Base-by-base conservation (phyloP, 2,888 invertebrate species). In the Drosophila kokeensis region DNA sequence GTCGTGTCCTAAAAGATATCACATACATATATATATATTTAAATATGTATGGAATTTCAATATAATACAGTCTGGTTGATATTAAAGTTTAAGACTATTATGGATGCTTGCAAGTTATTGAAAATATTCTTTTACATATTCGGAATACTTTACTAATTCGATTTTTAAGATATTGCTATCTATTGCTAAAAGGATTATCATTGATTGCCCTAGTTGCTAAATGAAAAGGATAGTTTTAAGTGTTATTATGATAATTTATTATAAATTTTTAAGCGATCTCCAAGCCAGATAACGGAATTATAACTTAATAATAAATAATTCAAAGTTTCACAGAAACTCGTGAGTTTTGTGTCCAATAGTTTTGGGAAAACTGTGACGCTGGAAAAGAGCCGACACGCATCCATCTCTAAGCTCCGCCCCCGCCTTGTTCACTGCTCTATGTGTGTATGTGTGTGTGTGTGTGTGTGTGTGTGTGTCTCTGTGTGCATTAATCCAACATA, bases 401-500 rank as follows among this genome's bases (percentile, higher is more conserved):
- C 15, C 57, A 57, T 57, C 57, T 21, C 42, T 30, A 57, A 10
- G 6, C 21, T 11, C 30, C 6, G 15, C 21, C 5, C n/a, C 36
- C 54, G 21, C 8, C 32, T 29, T 55, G n/a, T 55, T 38, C 13
- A n/a, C 42, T 34, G 34, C 38, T 29, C 11, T 30, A 5, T 66
- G 54, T 66, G 57, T 48, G 30, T 52, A 24, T 54, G 13, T 24
- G 24, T 48, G 30, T 52, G 34, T 54, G 13, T 52, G n/a, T 69
- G 64, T 67, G 58, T 70, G 57, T 83, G 73, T 79, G 11, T 29
- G 21, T 34, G 27, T 29, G n/a, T 55, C 10, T 55, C 27, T 70
- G 65, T 71, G 58, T 83, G 80, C 79, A 87, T 86, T 86, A 86
- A 86, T 87, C 85, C 86, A 87, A 83, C 86, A 86, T 86, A 86